Evolutionary conservation across 2,797 vertebrate species (phyloP).

Genomic region (Falco cherrug): DNA sequence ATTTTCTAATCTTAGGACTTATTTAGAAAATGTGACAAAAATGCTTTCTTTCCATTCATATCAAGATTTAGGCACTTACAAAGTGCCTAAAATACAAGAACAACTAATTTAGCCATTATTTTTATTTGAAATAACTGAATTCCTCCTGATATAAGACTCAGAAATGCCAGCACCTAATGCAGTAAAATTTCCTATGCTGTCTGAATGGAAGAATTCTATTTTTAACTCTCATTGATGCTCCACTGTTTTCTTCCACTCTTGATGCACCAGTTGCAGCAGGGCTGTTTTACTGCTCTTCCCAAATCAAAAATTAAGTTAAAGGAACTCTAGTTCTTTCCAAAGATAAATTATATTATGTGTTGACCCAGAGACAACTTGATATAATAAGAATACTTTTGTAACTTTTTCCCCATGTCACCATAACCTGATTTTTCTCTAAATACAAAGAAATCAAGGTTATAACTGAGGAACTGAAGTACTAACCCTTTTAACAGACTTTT

Average conservation of each 20-base stretch:
- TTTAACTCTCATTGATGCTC: not conserved
- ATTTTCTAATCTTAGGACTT: not conserved
- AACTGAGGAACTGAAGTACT: not conserved
- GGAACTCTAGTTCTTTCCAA: constrained; percentile 25
- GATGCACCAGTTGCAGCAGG: not conserved
- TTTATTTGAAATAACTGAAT: not conserved
- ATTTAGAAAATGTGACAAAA: not conserved
- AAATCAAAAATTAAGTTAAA: constrained; percentile 58
- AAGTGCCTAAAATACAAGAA: not conserved
- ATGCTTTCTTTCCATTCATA: not conserved
- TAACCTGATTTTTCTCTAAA: constrained; percentile 36
- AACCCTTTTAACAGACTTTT: not conserved
- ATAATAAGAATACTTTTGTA: constrained; percentile 43
- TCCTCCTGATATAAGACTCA: not conserved
- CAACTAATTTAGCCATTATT: not conserved
- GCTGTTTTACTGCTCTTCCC: constrained; percentile 23
- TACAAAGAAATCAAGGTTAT: not conserved
- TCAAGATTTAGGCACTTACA: not conserved
- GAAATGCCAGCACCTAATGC: not conserved
- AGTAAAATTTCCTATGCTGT: not conserved
- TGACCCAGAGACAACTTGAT: constrained; percentile 35
- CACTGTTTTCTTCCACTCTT: not conserved
- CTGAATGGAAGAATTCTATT: constrained; percentile 1
- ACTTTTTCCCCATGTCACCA: not conserved
- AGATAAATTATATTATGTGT: constrained; percentile 43